Conservation (phyloP, 2,797 vertebrate species). For the Lagocephalus sceleratus region DNA sequence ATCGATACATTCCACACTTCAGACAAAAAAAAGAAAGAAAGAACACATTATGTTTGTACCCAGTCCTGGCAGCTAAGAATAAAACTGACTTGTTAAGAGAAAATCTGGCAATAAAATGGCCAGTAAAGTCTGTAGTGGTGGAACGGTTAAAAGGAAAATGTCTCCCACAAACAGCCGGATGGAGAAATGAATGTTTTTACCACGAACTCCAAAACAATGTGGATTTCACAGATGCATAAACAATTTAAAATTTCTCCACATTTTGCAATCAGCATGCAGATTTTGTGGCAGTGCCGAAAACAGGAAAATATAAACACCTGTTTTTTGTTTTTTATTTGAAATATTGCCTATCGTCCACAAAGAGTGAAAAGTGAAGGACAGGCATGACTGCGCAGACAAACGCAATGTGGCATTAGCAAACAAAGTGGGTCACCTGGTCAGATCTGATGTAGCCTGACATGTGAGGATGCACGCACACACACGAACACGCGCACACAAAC, state of each 20-base stretch:
- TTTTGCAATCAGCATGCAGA: conserved; percentile 7
- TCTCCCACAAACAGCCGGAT: conserved; percentile 16
- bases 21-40: background rate
- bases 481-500: conserved; percentile 33
- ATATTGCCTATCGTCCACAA: no score
- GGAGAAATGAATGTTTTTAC: conserved; percentile 21
- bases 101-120: conserved; percentile 5
- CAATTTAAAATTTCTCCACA: conserved; percentile 9
- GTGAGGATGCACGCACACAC: conserved; percentile 6
- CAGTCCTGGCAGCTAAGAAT: conserved; percentile 15
- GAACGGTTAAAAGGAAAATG: conserved; percentile 9
- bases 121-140: conserved; percentile 8
- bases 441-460: background rate
- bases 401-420: conserved; percentile 5
- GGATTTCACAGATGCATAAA: conserved; percentile 22
- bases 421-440: background rate
- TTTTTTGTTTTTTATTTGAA: no score
- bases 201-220: conserved; percentile 7
- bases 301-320: background rate
- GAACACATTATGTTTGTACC: background rate
- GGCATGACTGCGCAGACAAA: background rate
- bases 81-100: conserved; percentile 16
- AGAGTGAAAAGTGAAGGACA: no score
- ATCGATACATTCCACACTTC: background rate
- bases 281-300: conserved; percentile 1